Base-by-base conservation (phyloP, 2,888 invertebrate genomes). In the Stenotaenia linearis region DNA sequence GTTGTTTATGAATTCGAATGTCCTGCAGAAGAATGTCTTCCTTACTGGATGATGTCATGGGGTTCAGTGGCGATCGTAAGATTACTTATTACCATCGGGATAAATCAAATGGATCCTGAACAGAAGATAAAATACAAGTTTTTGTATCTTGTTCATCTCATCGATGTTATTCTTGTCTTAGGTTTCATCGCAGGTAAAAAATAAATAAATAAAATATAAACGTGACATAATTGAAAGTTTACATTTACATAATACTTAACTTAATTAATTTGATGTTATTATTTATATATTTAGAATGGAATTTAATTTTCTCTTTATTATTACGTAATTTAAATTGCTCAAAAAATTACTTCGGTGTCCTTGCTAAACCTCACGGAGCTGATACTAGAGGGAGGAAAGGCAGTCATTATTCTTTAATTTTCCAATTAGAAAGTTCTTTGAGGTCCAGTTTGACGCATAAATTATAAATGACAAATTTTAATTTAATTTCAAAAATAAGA, bases 11-110 rank as follows among this genome's bases (percentile, higher is more conserved):
- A 61, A 28, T 61, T 61, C 12, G 61, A 61, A 12, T 61, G 61
- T 61, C 61, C 23, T 12, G 61, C 61, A 28, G 61, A 61, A 61
- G 61, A 61, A 61, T 61, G 61, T 61, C 61, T 61, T 9, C 23
- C 61, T 7, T 61, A 61, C 15, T 61, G 61, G 61, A 61, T 61
- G 61, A 61, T 61, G 61, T 61, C 61, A 61, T 61, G 61, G 61
- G 61, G 61, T 15, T 61, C 61, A 23, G 25, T 61, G 7, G 61
- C 61, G 3, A 25, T 61, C 5, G 61, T 25, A 61, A 23, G 61
- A 61, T 23, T 61, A 61, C 28, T 61, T 12, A 61, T 61, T 61
- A 61, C 61, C 23, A 61, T 61, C 12, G 61, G 61, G 12, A 28
- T 61, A 3, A 61, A 61, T 61, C 61, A 61, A 61, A 28, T 61